phyloP scores from a whole-genome alignment of 2,797 vertebrate species.

The Heterohyrax brucei region DNA sequence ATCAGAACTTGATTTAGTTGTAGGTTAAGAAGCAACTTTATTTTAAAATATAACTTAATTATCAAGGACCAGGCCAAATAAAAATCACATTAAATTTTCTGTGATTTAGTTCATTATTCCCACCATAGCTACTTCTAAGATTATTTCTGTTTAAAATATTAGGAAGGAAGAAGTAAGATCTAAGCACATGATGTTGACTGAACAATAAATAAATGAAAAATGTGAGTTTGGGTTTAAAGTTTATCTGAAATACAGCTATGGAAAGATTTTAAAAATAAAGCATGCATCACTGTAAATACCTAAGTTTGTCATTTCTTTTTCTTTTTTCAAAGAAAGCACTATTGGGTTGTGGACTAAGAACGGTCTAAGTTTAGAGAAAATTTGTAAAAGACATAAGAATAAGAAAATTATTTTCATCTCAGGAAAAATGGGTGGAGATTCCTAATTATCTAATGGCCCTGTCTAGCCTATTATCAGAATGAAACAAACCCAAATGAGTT shows the following conservation, averaged over 20 bases:
- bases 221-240: neutral
- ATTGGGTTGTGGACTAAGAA: slow-evolving; percentile 8
- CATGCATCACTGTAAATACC: neutral
- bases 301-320: neutral
- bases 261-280: slow-evolving; percentile 30
- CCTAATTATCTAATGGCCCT: neutral
- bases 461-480: slow-evolving; percentile 27
- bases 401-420: neutral
- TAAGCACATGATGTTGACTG: neutral
- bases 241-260: slow-evolving; percentile 12
- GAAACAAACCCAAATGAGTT: too few relatives aligned
- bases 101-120: neutral
- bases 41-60: slow-evolving; percentile 44
- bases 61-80: neutral
- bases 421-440: neutral
- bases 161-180: slow-evolving; percentile 2
- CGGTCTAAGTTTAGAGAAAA: slow-evolving; percentile 2
- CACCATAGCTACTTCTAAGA: neutral
- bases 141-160: slow-evolving; percentile 53
- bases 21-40: slow-evolving; percentile 48
- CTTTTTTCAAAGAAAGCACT: neutral
- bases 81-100: neutral
- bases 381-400: slow-evolving; percentile 26
- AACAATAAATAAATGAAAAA: slow-evolving; percentile 42
- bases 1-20: slow-evolving; percentile 5